Percentiles rank a stretch among this genome's conserved stretches.
These are phyloP conservation scores for Myotis yumanensis DNA, from an alignment of 2,113 vertebrate species.

Conservation along the genomic window DNA sequence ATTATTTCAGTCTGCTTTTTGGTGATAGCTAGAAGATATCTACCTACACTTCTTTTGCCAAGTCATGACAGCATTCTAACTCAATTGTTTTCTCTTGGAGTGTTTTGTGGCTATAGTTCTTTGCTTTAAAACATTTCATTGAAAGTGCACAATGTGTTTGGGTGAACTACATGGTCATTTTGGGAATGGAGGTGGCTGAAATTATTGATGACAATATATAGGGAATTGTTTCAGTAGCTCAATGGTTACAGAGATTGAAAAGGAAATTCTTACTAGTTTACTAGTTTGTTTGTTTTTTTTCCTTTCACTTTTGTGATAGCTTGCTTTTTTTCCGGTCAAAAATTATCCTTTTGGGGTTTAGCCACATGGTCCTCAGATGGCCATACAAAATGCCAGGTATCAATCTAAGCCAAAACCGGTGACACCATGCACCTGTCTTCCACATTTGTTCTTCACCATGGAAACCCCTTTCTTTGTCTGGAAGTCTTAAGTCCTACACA, in stretches of 20 bases:
- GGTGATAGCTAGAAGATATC: slow-evolving; percentile 14
- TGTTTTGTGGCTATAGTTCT: neutral
- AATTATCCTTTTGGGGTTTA: neutral
- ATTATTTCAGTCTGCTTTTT: slow-evolving; percentile 38
- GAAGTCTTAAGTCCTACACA: neutral
- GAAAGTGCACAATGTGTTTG: slow-evolving; percentile 12
- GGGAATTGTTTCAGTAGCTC: neutral
- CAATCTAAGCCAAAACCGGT: neutral
- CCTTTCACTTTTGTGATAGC: neutral
- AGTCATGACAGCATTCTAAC: neutral
- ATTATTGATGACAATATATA: neutral
- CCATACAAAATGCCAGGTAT: neutral
- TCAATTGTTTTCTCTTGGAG: slow-evolving; percentile 8
- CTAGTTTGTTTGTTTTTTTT: neutral
- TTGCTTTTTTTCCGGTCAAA: slow-evolving; percentile 29
- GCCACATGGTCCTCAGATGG: neutral
- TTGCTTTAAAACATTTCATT: slow-evolving; percentile 52
- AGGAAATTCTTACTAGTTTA: neutral
- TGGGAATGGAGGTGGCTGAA: neutral
- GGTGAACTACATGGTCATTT: neutral
- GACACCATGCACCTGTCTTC: neutral
- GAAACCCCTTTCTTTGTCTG: neutral
- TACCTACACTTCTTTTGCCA: slow-evolving; percentile 44
- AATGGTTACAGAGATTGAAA: neutral
- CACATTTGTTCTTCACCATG: neutral